Evolutionary conservation across 1,140 invertebrate genomes (phyloP), one percentile per base, ranked within the genome.

Genomic region (Orussus abietinus): DNA sequence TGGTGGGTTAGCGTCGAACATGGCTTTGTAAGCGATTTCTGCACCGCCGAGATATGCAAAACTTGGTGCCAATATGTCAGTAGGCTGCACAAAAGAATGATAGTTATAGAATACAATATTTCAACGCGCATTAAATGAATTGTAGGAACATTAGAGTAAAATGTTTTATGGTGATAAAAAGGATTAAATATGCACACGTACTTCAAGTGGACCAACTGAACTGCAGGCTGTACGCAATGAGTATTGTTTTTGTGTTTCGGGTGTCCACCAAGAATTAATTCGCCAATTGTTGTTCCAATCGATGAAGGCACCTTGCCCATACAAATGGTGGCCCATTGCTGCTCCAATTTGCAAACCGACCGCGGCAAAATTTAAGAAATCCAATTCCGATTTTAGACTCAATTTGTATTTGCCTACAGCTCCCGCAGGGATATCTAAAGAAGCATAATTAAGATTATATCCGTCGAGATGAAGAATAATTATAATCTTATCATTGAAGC

Each of bases 231-330:
- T 11, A 13, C 35, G 44, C 15, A n/a, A 25, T 6, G 6, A 25
- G 35, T 43, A 51, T 39, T 42, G 49, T 40, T 36, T 5, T 12
- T 43, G 30, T 11, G 44, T 47, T 19, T 33, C n/a, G 40, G 26
- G n/a, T n/a, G n/a, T n/a, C 49, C 39, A 43, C 40, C 39, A 46
- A 13, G 49, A 42, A 6, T 29, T 17, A 2, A 13, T 14, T 5
- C 20, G 19, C 39, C 32, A 38, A 9, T 38, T 11, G 14, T 31
- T 12, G 13, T 34, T 45, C 9, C 17, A 5, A 15, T 49, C 37
- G 14, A 41, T 32, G 18, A 22, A 31, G 9, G 42, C 26, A 4
- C 38, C 38, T 19, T 34, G 38, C 35, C 42, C 36, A 39, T 39
- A 42, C 12, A 50, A 42, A 11, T 42, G 29, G 31, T 25, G 13